These are phyloP conservation scores for Xestia ashworthii DNA, from an alignment of 2,888 invertebrate genomes.

Conservation along the genomic window DNA sequence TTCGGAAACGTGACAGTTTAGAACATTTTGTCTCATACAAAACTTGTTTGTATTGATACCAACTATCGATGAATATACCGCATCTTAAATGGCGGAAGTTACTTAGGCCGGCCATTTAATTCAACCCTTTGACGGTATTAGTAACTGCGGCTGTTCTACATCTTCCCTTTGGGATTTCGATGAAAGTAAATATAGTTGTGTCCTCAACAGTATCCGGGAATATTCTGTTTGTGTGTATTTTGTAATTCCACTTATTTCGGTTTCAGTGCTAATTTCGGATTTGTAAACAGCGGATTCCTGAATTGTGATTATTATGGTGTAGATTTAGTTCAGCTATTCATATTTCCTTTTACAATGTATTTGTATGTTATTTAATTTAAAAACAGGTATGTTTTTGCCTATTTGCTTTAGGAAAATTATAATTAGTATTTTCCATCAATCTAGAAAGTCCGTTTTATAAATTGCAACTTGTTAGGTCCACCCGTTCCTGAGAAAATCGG, in stretches of 20 bases:
- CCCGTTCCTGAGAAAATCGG: too few species aligned
- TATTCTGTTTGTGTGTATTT: background rate
- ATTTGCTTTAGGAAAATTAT: background rate
- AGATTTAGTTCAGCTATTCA: conserved; percentile 16
- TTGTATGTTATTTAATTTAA: background rate
- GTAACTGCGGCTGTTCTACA: too few species aligned
- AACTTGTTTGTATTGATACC: too few species aligned
- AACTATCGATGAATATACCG: too few species aligned
- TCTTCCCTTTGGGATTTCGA: too few species aligned
- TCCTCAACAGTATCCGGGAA: background rate
- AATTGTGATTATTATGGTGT: conserved; percentile 23
- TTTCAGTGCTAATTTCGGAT: conserved; percentile 28
- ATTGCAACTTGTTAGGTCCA: too few species aligned
- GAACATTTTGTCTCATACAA: too few species aligned
- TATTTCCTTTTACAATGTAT: conserved; percentile 27
- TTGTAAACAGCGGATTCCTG: conserved; percentile 44
- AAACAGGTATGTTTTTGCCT: background rate
- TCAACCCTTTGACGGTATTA: too few species aligned
- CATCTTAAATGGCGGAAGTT: too few species aligned
- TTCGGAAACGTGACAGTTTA: too few species aligned
- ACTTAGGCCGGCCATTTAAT: too few species aligned
- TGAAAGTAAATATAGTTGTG: too few species aligned
- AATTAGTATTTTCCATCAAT: background rate
- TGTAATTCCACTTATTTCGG: conserved; percentile 27
- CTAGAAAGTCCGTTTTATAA: background rate